Evolutionary conservation across 1,140 invertebrate species (phyloP).

Genomic region (Myzus persicae): DNA sequence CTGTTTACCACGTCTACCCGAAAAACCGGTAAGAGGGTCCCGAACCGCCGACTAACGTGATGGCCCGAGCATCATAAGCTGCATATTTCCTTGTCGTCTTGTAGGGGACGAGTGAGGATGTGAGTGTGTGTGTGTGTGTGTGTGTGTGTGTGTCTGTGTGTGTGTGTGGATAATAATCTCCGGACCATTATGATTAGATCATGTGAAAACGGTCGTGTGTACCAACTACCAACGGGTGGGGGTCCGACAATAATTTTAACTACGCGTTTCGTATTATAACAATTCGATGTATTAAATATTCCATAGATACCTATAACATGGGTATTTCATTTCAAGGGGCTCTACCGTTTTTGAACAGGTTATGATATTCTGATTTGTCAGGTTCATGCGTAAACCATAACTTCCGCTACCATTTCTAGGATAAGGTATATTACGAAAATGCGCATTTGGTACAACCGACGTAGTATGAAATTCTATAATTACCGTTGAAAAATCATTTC

Average conservation of each 20-base stretch:
- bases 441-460: not conserved
- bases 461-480: not conserved
- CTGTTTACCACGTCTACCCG: not conserved
- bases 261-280: not conserved
- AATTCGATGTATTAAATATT: not conserved
- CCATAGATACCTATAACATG: not conserved
- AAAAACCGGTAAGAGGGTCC: constrained; percentile 22
- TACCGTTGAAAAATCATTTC: not conserved
- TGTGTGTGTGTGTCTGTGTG: not conserved
- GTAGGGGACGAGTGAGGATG: not conserved
- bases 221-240: not conserved
- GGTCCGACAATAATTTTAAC: not conserved
- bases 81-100: not conserved
- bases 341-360: not conserved
- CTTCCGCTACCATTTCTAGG: not conserved
- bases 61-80: not conserved
- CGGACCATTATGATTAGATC: not conserved
- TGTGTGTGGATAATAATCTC: not conserved
- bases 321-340: not conserved
- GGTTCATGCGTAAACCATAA: not conserved
- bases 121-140: not conserved
- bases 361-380: not conserved
- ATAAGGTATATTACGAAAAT: too few species aligned
- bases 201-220: not conserved
- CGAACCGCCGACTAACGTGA: not conserved